A percentile compares a stretch with the other conserved stretches of the same genome.
These are phyloP conservation scores for Butastur rufipennis DNA, from an alignment of 2,113 vertebrate genomes.

Conservation along the genomic window DNA sequence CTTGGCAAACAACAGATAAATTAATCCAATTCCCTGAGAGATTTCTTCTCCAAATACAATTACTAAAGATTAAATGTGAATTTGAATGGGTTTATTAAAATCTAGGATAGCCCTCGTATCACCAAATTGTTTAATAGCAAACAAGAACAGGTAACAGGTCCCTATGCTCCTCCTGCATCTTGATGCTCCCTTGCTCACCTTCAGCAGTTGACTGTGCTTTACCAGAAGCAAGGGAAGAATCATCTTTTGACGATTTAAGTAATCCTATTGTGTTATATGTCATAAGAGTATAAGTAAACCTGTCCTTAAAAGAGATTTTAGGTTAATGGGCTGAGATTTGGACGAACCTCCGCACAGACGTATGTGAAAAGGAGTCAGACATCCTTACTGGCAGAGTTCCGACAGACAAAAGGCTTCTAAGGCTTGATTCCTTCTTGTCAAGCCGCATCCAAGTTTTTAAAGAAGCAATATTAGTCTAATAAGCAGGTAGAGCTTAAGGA, in stretches of 20 bases:
- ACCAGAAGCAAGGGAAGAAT: not conserved
- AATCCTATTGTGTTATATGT: not conserved
- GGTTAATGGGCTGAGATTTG: not conserved
- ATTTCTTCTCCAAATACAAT: not conserved
- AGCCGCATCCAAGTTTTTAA: not conserved
- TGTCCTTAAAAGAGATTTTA: not conserved
- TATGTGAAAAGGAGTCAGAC: not conserved
- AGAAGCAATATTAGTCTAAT: not conserved
- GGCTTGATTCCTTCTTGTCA: not conserved
- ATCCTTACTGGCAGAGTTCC: not conserved
- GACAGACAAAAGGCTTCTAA: not conserved
- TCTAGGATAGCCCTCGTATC: not conserved
- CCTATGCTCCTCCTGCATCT: not conserved
- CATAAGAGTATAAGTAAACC: not conserved
- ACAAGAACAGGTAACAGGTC: not conserved
- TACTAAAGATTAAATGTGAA: not conserved
- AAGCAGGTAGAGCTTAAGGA: not conserved
- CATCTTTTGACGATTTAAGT: not conserved
- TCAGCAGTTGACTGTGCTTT: not conserved
- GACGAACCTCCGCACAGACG: not conserved
- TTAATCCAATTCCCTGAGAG: not conserved
- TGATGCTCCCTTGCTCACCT: not conserved
- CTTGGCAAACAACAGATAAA: not conserved
- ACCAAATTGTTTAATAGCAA: not conserved
- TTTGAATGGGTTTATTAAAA: not conserved